These are phyloP conservation scores for Neocrepidodera transversa DNA, from an alignment of 2,888 invertebrate genomes.

Conservation along the genomic window DNA sequence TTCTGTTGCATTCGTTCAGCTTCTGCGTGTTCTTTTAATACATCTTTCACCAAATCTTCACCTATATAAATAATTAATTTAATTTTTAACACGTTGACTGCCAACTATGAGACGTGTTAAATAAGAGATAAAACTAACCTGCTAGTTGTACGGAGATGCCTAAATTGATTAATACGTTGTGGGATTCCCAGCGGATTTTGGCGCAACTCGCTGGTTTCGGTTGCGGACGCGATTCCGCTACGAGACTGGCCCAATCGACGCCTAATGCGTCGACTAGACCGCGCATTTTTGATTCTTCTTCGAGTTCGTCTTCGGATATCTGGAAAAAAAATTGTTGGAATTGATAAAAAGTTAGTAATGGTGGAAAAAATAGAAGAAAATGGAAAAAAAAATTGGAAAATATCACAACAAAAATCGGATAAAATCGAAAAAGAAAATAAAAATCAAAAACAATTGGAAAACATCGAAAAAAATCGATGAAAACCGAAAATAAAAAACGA, in stretches of 20 bases:
- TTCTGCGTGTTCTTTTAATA: conserved; percentile 57
- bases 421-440: too few species aligned
- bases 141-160: conserved; percentile 77
- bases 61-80: conserved; percentile 65
- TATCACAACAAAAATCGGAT: background rate
- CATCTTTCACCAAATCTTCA: conserved; percentile 64
- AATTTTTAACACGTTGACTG: too few species aligned
- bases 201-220: conserved; percentile 64
- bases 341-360: too few species aligned
- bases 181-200: conserved; percentile 81
- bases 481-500: too few species aligned
- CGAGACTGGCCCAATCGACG: conserved; percentile 93
- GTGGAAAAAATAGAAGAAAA: too few species aligned
- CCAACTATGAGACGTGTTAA: background rate
- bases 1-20: conserved; percentile 48
- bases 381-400: too few species aligned
- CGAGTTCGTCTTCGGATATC: conserved; percentile 88
- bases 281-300: conserved; percentile 77
- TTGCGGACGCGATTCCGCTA: conserved; percentile 75
- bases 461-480: too few species aligned
- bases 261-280: conserved; percentile 90
- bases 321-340: background rate
- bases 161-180: conserved; percentile 78
- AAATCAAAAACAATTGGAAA: too few species aligned
- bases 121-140: conserved; percentile 62